These are phyloP conservation scores for Acleris literana DNA, from an alignment of 2,888 invertebrate genomes.

Conservation along the genomic window DNA sequence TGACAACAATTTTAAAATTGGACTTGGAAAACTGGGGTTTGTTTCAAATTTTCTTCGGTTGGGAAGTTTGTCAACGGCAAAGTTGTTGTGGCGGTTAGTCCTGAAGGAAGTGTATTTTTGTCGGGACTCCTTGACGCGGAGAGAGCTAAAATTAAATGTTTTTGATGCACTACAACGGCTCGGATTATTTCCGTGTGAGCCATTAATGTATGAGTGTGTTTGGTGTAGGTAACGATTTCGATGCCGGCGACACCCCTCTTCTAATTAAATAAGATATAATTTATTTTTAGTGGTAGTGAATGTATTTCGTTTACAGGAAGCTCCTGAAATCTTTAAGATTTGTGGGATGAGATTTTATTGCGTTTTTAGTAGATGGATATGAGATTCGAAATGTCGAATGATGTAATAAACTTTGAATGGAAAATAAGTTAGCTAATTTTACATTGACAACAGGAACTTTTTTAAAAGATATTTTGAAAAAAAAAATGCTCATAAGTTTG, in stretches of 20 bases:
- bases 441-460: no score
- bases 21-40: conserved; percentile 3
- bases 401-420: not conserved
- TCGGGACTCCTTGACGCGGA: conserved; percentile 58
- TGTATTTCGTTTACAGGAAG: conserved; percentile 34
- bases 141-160: conserved; percentile 74
- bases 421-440: no score
- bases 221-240: conserved; percentile 10
- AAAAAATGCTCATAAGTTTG: no score
- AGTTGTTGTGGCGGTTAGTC: conserved; percentile 40
- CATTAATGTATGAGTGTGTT: conserved; percentile 41
- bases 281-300: no score
- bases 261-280: no score
- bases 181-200: conserved; percentile 41
- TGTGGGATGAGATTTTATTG: conserved; percentile 38
- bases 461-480: no score
- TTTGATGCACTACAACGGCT: conserved; percentile 63
- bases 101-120: conserved; percentile 64
- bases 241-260: no score
- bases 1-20: conserved; percentile 21
- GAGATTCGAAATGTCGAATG: conserved; percentile 27
- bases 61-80: conserved; percentile 27
- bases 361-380: conserved; percentile 31
- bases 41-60: conserved; percentile 13
- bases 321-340: conserved; percentile 15